Conservation (phyloP, 1,140 invertebrate genomes). For the Tetraneura akinire region DNA sequence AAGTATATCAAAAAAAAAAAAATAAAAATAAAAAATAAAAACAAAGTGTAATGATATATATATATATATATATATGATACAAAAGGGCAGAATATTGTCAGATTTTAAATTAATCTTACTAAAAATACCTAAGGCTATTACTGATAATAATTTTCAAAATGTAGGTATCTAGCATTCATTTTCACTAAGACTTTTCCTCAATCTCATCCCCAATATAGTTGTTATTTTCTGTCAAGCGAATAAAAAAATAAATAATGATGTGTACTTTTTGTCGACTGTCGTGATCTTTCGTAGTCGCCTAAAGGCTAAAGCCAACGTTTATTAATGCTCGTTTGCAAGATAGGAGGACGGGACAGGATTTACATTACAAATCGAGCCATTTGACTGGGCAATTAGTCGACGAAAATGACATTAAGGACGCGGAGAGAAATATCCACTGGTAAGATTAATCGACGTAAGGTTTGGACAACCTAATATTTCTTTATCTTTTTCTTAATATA, state of each 20-base stretch:
- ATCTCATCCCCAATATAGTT: not conserved
- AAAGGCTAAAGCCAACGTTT: constrained; percentile 31
- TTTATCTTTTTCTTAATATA: not conserved
- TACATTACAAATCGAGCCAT: constrained; percentile 45
- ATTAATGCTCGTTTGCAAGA: constrained; percentile 32
- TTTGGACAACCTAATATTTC: constrained; percentile 36
- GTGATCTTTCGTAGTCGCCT: constrained; percentile 19
- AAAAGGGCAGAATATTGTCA: too few relatives aligned
- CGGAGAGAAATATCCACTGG: constrained; percentile 25
- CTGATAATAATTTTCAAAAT: constrained; percentile 30
- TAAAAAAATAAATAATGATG: constrained; percentile 44
- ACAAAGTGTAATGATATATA: too few relatives aligned
- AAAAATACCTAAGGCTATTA: not conserved
- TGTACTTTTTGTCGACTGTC: constrained; percentile 43
- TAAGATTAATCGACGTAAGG: constrained; percentile 31
- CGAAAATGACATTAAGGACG: constrained; percentile 43
- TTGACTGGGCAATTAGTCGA: constrained; percentile 47
- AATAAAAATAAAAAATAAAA: not conserved
- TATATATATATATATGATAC: too few relatives aligned
- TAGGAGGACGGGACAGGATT: constrained; percentile 12
- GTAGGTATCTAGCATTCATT: not conserved
- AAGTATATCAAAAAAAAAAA: not conserved
- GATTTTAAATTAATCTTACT: not conserved
- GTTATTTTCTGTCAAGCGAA: constrained; percentile 38
- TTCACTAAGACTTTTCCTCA: not conserved